Percentiles rank a stretch among this genome's conserved stretches.
Evolutionary conservation across 1,140 invertebrate genomes (phyloP).

Genomic region (Bombus ignitus): DNA sequence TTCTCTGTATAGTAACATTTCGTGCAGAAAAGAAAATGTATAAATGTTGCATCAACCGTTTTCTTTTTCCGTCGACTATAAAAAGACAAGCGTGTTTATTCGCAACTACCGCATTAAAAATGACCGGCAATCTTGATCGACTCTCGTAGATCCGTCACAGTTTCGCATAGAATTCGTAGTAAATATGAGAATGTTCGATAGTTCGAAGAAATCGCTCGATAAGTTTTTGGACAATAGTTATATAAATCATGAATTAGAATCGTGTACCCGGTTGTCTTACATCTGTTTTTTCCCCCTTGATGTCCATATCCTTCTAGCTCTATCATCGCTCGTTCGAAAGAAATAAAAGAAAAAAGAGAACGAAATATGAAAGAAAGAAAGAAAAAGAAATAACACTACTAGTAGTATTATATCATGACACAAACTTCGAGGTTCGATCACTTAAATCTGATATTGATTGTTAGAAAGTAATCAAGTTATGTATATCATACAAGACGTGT

Average conservation of each 20-base stretch:
- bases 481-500: constrained; percentile 70
- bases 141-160: constrained; percentile 8
- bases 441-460: constrained; percentile 36
- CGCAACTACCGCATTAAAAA: not conserved
- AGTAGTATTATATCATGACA: constrained; percentile 59
- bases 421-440: constrained; percentile 52
- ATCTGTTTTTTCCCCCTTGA: constrained; percentile 1
- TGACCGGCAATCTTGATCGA: constrained; percentile 23
- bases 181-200: constrained; percentile 11
- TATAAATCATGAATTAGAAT: constrained; percentile 42
- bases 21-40: not conserved
- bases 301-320: constrained; percentile 22
- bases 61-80: not conserved
- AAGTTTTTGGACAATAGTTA: constrained; percentile 5
- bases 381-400: constrained; percentile 68
- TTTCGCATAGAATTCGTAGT: not conserved
- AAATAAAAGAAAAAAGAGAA: constrained; percentile 1
- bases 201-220: constrained; percentile 40
- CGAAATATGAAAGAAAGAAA: constrained; percentile 35
- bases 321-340: constrained; percentile 49
- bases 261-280: constrained; percentile 40
- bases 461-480: constrained; percentile 43
- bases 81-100: constrained; percentile 4
- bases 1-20: not conserved
- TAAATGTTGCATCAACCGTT: not conserved